Percentiles rank a stretch among this genome's conserved stretches.
Conservation (phyloP, 2,797 vertebrate genomes). For the Phrynocephalus vlangalii region DNA sequence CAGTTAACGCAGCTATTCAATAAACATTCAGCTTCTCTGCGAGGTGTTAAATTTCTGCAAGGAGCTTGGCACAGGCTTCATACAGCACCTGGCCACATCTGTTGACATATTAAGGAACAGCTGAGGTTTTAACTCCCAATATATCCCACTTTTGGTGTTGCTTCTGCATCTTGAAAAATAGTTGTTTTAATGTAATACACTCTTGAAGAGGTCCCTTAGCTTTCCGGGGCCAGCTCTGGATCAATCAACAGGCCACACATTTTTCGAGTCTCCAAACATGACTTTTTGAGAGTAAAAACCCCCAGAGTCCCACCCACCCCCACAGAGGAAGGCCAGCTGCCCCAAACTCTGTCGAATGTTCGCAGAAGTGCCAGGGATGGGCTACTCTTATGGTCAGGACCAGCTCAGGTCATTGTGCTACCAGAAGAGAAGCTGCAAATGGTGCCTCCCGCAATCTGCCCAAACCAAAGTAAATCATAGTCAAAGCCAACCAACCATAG, state of each 20-base stretch:
- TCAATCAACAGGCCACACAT: not conserved
- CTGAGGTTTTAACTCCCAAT: slow-evolving; percentile 23
- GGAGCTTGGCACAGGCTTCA: not conserved
- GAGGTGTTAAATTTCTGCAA: slow-evolving; percentile 17
- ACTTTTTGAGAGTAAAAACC: no score
- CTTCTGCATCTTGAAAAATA: not conserved
- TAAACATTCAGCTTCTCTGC: slow-evolving; percentile 3
- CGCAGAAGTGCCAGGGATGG: not conserved
- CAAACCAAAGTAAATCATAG: no score
- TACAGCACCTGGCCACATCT: slow-evolving; percentile 39
- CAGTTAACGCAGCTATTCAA: slow-evolving; percentile 14
- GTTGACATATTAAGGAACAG: slow-evolving; percentile 40
- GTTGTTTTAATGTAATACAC: slow-evolving; percentile 6
- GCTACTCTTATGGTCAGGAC: no score
- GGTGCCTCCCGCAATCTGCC: no score
- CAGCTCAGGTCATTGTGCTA: no score
- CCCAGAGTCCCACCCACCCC: no score
- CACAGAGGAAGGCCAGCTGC: no score
- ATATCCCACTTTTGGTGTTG: not conserved
- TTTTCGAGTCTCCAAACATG: not conserved
- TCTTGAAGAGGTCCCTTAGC: not conserved
- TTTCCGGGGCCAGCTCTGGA: not conserved
- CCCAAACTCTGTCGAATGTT: not conserved
- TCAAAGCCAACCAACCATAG: no score
- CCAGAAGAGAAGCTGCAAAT: no score